Evolutionary conservation across 1,140 invertebrate species (phyloP), one percentile per base, ranked within the genome.

Genomic region (Drosophila micromelanica): DNA sequence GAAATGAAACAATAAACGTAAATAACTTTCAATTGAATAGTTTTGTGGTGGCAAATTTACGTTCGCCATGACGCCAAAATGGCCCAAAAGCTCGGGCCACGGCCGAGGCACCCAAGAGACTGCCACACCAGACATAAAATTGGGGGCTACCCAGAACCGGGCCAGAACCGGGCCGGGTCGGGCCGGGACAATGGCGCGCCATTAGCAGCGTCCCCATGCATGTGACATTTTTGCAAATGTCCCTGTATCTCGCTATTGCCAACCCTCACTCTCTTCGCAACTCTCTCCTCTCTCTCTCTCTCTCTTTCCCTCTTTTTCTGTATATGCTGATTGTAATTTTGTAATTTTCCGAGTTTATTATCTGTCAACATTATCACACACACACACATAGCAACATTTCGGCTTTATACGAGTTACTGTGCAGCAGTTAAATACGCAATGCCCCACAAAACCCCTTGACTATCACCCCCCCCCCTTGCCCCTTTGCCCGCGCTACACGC

Each of bases 1-100:
- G 35, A 69, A 62, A 75, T 72, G 60, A 74, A 85, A 81, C 81
- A 85, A 85, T 86, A 89, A 89, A 82, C 79, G 78, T 82, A 82
- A 87, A 87, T 89, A 82, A 89, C 78, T 87, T 89, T 73, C 84
- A 87, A 87, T 89, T 87, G 82, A 87, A 87, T 87, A 87, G 82
- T 87, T 87, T 76, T 79, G 82, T 78, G 82, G 82, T 81, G 79
- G 76, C 65, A 87, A 89, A 87, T 79, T 76, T 79, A 79, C 84
- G 80, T 64, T 54, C 40, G 54, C 76, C 62, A 54, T 54, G 65
- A 69, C 56, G 71, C 56, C 71, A 73, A 55, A 67, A 68, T 46
- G 55, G 37, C 69, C 62, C 68, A 20, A 60, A 15, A 68, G 52
- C 12, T 30, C 45, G n/a, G n/a, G 35, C 11, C 45, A 20, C 43